Base-by-base conservation (phyloP, 2,113 vertebrate genomes). In the Salvator merianae region DNA sequence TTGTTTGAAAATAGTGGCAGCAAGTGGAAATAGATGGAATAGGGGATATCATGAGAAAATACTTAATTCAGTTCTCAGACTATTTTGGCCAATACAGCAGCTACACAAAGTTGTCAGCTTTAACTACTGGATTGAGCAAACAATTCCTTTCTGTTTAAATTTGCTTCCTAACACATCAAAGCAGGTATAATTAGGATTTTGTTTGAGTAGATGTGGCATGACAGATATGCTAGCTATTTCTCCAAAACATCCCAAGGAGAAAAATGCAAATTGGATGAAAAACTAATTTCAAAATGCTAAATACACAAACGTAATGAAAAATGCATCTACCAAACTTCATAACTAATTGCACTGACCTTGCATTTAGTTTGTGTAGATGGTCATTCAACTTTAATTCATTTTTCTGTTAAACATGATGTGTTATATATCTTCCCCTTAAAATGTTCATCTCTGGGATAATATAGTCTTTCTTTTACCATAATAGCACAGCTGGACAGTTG, bases 131-230 rank as follows among this genome's bases (percentile, higher is more conserved):
- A 36, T 72, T 0, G 0, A 73, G 38, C 55, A 0, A 55, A 43
- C 30, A 78, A 0, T 77, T 71, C 1, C 26, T 70, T 22, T 53
- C 70, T 43, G 14, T 6, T 81, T 43, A 28, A 40, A 22, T 86
- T 34, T 65, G 1, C 87, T 65, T 77, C 53, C 2, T 47, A 72
- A 76, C 87, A 83, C 26, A 13, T 26, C 65, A 66, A 3, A 26
- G 7, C 43, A 72, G 65, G 2, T 82, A 1, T 1, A 53, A 24
- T 83, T 81, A 79, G 26, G 8, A 3, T 83, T 2, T 2, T 80
- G 30, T 77, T 81, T 30, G 79, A 81, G 77, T 28, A 71, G 28
- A 73, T 63, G 84, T 87, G 24, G 79, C 6, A 77, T 82, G n/a
- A 69, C 84, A 82, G 74, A 63, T 72, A 53, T 36, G 50, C 84